Evolutionary conservation across 2,797 vertebrate species (phyloP).

Genomic region (Pristis pectinata): DNA sequence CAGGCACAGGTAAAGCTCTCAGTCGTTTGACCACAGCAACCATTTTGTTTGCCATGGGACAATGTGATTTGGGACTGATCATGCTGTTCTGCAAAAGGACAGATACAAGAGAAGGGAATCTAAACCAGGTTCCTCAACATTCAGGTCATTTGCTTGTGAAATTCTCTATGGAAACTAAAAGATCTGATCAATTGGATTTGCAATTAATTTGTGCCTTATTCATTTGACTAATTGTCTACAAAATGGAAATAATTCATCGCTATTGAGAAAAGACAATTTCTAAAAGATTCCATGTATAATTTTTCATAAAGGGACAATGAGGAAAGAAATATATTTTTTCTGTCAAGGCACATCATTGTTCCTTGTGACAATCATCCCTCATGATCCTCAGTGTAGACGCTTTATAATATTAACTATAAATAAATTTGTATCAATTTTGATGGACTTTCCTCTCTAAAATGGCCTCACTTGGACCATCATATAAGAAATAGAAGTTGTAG

Average conservation of each 20-base stretch:
- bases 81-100: neutral
- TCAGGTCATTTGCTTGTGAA: neutral
- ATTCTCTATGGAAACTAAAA: neutral
- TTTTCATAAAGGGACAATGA: neutral
- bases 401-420: neutral
- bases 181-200: neutral
- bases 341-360: neutral
- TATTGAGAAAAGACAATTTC: neutral
- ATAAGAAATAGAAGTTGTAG: too few species aligned
- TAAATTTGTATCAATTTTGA: neutral
- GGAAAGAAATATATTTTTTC: neutral
- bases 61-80: neutral
- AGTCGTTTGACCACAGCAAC: neutral
- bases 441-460: neutral
- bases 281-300: neutral
- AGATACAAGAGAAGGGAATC: neutral
- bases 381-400: neutral
- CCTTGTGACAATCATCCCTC: neutral
- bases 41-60: neutral
- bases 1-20: neutral
- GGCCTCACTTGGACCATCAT: neutral
- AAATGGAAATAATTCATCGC: neutral
- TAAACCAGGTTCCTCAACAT: neutral
- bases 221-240: too few species aligned
- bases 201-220: neutral